Evolutionary conservation across 2,797 vertebrate genomes (phyloP).

Genomic region (Micropoecilia bifurca): DNA sequence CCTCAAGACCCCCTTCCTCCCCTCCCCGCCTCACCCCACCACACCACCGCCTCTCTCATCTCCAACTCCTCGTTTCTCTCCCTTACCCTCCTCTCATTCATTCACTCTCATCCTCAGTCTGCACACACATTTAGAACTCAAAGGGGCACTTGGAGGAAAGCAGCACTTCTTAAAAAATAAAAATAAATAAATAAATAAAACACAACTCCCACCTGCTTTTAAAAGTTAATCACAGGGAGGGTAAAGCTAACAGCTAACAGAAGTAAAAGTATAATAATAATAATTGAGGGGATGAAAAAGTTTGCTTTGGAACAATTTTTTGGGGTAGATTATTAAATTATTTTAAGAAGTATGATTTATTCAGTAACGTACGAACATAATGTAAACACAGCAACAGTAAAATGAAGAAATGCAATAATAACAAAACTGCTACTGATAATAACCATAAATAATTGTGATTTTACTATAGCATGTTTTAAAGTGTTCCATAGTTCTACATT

Average conservation of each 20-base stretch:
- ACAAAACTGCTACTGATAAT: not conserved
- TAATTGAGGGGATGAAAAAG: not conserved
- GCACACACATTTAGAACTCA: not conserved
- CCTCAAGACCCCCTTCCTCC: not conserved
- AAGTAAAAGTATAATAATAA: not conserved
- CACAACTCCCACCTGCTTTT: not conserved
- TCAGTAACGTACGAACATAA: not conserved
- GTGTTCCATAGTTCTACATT: not conserved
- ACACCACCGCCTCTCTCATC: not conserved
- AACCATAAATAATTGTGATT: not conserved
- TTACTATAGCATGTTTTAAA: not conserved
- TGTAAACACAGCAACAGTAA: not conserved
- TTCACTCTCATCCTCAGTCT: not conserved
- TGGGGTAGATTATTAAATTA: not conserved
- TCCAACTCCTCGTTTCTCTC: constrained; percentile 6
- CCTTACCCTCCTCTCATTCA: not conserved
- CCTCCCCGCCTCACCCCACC: too few relatives aligned
- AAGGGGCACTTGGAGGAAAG: not conserved
- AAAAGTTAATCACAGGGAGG: not conserved
- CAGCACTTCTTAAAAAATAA: not conserved
- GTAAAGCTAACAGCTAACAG: not conserved
- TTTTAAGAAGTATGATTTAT: not conserved
- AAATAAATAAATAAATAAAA: too few relatives aligned
- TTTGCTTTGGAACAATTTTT: not conserved
- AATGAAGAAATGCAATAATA: not conserved